Evolutionary conservation across 2,888 invertebrate genomes (phyloP), one percentile per base, ranked within the genome.

Genomic region (Apamea monoglypha): DNA sequence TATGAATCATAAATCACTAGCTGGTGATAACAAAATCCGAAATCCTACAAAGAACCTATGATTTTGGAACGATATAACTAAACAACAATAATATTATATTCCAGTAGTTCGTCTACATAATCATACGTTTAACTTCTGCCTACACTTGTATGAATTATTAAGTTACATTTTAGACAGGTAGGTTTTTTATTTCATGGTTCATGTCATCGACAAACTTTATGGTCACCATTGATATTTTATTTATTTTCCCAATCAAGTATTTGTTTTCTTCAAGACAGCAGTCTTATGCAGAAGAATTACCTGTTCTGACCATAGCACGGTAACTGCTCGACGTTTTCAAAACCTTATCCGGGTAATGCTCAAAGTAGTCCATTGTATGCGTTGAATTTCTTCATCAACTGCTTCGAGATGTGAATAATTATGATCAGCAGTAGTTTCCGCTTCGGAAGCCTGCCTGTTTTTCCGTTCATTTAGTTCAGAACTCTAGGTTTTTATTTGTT

Each of bases 401-500:
- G 8, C 21, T 47, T 69, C 50, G 16, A 25, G 16, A 53, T 6
- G 16, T 32, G 25, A 32, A 70, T 50, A 50, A 8, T 32, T 69
- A 32, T 36, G 5, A 36, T n/a, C 5, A 36, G 21, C 47, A 29
- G n/a, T 36, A n/a, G 47, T 50, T 73, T 74, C 25, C 14, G n/a
- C 32, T 73, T 47, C 74, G 2, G 32, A 72, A 73, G n/a, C 47
- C 73, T 32, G 18, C 12, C 7, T 47, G 7, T 72, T 74, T 29
- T 73, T 32, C 14, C n/a, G 32, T 72, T 74, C 16, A 40, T 53
- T 25, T 56, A 75, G 18, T 29, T 53, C 40, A 74, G 40, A 40
- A 74, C 25, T 21, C 36, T 21, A 6, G 25, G 21, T 50, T 36
- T 40, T 21, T 21, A 21, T n/a, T 10, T 74, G 1, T 36, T 25